These are phyloP conservation scores for Spilosoma lubricipeda DNA, from an alignment of 2,888 invertebrate species.

Conservation along the genomic window DNA sequence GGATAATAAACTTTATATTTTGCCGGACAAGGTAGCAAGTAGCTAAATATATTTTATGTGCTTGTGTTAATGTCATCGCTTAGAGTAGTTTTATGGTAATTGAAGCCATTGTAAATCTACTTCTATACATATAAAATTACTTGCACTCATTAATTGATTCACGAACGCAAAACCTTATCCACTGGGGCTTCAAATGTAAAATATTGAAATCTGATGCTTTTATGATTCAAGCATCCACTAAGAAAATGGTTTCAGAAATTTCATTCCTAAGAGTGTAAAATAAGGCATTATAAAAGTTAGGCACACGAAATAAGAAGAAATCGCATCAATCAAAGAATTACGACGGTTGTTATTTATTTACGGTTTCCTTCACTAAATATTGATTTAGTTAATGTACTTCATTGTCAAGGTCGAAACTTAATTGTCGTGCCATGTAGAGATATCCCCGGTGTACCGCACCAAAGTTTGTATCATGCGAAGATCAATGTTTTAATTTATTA, in stretches of 20 bases:
- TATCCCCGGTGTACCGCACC: constrained; percentile 37
- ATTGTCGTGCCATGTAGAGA: constrained; percentile 33
- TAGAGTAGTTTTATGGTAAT: constrained; percentile 24
- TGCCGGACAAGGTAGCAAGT: neutral
- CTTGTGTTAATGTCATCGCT: constrained; percentile 16
- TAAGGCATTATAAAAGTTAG: no score
- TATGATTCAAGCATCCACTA: no score
- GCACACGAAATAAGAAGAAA: no score
- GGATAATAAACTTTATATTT: constrained; percentile 11
- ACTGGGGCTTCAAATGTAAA: no score
- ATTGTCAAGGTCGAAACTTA: constrained; percentile 44
- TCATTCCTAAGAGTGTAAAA: no score
- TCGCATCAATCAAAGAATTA: no score
- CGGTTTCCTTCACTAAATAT: neutral
- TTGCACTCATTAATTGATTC: no score
- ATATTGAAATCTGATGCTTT: no score
- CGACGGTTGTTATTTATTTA: neutral
- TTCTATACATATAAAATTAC: neutral
- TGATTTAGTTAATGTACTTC: constrained; percentile 28
- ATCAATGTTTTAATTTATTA: neutral
- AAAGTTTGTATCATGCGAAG: constrained; percentile 5
- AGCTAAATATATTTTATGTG: neutral
- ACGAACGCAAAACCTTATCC: no score
- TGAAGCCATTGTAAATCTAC: constrained; percentile 4
- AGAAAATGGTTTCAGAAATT: no score